Conservation (phyloP, 2,113 vertebrate species). For the Lonchura striata region DNA sequence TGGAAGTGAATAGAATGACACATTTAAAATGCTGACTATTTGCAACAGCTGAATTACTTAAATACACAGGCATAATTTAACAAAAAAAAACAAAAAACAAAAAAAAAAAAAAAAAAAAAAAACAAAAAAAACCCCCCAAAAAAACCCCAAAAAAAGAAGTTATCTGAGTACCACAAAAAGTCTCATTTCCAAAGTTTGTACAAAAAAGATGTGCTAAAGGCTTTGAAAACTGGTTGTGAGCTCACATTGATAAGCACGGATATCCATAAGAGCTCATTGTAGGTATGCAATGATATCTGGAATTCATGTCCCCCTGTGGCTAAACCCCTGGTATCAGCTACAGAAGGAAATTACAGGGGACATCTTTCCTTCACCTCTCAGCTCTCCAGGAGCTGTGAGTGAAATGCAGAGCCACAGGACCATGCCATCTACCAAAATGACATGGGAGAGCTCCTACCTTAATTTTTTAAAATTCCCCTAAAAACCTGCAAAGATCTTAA, state of each 20-base stretch:
- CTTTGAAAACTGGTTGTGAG: neutral
- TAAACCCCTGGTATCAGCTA: neutral
- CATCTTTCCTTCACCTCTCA: neutral
- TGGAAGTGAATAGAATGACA: neutral
- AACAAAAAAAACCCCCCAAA: too few relatives aligned
- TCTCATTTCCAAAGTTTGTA: neutral
- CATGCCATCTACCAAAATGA: neutral
- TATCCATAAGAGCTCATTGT: neutral
- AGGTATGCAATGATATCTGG: neutral
- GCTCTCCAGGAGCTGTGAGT: neutral
- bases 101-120: too few relatives aligned
- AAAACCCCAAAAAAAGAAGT: neutral
- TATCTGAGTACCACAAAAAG: neutral
- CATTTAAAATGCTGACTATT: neutral
- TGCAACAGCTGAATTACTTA: neutral
- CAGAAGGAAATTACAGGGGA: neutral
- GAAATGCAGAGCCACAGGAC: neutral
- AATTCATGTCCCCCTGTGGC: neutral
- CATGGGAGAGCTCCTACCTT: accelerated
- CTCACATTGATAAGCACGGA: neutral
- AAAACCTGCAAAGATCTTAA: accelerated
- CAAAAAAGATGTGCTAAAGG: neutral
- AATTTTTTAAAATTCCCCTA: neutral
- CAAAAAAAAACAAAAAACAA: too few relatives aligned
- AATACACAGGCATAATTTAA: neutral